These are phyloP conservation scores for Trinorchestia longiramus DNA, from an alignment of 1,140 invertebrate genomes.

Conservation along the genomic window DNA sequence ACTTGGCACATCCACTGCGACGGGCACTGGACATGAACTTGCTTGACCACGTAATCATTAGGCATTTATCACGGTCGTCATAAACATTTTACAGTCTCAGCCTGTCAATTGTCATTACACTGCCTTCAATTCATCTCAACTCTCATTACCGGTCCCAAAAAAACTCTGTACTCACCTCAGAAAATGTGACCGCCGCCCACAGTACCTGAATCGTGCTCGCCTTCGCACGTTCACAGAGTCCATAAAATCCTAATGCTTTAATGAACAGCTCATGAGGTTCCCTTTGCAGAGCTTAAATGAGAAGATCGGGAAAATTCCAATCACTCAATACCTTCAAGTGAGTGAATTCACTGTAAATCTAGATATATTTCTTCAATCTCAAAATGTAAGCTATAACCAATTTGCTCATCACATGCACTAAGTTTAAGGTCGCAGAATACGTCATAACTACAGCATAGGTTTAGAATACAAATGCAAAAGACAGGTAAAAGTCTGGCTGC, in stretches of 20 bases:
- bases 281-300: neutral
- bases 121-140: slow-evolving; percentile 4
- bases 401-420: neutral
- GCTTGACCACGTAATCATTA: slow-evolving; percentile 32
- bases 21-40: neutral
- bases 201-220: neutral
- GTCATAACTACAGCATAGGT: neutral
- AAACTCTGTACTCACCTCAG: neutral
- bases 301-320: neutral
- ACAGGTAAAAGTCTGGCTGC: neutral
- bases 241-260: neutral
- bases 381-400: neutral
- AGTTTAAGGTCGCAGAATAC: neutral
- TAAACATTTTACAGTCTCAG: neutral
- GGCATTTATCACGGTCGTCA: slow-evolving; percentile 26
- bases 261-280: neutral
- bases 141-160: slow-evolving; percentile 12
- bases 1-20: neutral
- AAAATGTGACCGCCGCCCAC: slow-evolving; percentile 17
- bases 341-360: neutral
- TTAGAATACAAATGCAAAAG: neutral
- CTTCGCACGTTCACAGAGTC: neutral
- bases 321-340: neutral
- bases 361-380: neutral
- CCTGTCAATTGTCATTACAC: slow-evolving; percentile 39